phyloP scores from a whole-genome alignment of 2,888 invertebrate species.

The Nephrotoma guestfalica region DNA sequence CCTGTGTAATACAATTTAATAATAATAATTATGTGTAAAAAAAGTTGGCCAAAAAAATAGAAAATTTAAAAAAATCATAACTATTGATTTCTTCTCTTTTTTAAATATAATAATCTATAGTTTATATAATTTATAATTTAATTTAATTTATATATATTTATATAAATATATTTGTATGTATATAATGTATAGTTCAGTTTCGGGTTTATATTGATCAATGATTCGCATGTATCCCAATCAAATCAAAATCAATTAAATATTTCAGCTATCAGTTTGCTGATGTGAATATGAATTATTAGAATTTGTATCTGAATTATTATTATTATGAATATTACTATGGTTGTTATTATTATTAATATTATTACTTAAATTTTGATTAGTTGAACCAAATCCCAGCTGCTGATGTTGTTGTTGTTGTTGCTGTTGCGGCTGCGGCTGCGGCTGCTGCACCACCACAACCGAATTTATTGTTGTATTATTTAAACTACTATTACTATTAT shows the following conservation, averaged over 20 bases:
- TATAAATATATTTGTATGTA: not conserved
- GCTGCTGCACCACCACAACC: slow-evolving; percentile 3
- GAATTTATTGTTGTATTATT: not conserved
- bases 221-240: not conserved
- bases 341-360: not conserved
- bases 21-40: not conserved
- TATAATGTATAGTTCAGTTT: not conserved
- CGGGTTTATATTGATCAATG: not conserved
- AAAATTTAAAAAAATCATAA: not conserved
- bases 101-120: not conserved
- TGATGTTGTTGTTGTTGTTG: slow-evolving; percentile 15
- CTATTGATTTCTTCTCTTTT: not conserved
- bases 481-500: slow-evolving; percentile 10
- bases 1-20: not conserved
- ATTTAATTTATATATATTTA: not conserved
- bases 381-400: slow-evolving; percentile 12
- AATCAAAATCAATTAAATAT: not conserved
- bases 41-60: not conserved
- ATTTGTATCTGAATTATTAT: not conserved
- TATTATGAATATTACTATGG: not conserved
- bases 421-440: slow-evolving; percentile 15
- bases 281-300: not conserved
- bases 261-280: not conserved
- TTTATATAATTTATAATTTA: not conserved
- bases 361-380: not conserved